Evolutionary conservation across 1,140 invertebrate species (phyloP).

Genomic region (Myzus persicae): DNA sequence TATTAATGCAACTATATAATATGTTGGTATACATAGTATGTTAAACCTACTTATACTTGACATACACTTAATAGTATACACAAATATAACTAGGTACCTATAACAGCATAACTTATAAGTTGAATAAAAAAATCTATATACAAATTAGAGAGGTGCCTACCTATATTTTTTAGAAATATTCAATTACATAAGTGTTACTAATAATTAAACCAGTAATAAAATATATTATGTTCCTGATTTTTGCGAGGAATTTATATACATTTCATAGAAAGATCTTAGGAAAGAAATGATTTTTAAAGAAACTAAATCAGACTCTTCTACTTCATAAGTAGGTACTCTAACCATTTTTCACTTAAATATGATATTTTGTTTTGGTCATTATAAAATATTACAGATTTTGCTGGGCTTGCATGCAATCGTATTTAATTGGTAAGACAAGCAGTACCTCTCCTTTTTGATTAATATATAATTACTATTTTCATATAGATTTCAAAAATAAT

Average conservation of each 20-base stretch:
- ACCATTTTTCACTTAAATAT: neutral
- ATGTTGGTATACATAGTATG: neutral
- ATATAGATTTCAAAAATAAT: neutral
- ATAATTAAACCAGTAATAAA: neutral
- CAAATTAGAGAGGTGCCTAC: neutral
- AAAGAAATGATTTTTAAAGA: too few relatives aligned
- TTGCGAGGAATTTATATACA: neutral
- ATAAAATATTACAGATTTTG: neutral
- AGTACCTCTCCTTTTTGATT: neutral
- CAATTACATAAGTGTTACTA: neutral
- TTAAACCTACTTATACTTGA: neutral
- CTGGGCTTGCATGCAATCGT: neutral
- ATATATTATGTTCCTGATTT: neutral
- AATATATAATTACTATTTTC: neutral
- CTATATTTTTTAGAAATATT: neutral
- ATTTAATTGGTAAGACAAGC: neutral
- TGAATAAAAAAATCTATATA: neutral
- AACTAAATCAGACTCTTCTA: neutral
- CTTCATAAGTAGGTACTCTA: neutral
- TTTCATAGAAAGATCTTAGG: neutral
- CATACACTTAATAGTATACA: neutral
- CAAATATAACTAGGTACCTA: neutral
- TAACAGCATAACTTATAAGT: neutral
- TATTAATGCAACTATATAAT: neutral
- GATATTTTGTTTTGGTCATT: neutral